A percentile compares a stretch with the other conserved stretches of the same genome.
Evolutionary conservation across 2,797 vertebrate genomes (phyloP).

Genomic region (Microchirus variegatus): DNA sequence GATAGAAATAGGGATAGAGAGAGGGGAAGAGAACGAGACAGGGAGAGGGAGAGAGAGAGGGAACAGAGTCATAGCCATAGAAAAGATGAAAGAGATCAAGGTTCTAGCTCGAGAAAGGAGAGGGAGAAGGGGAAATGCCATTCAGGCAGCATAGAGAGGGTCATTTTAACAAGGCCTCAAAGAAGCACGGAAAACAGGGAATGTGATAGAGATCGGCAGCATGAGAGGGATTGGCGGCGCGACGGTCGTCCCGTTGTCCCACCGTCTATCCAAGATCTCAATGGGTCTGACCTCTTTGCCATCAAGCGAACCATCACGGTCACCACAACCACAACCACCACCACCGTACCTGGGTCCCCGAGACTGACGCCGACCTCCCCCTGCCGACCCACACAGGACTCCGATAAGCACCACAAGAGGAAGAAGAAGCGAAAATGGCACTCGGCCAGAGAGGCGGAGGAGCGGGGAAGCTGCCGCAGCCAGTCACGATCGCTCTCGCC

Average conservation of each 20-base stretch:
- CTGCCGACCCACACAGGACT: slow-evolving; percentile 52
- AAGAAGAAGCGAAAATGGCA: slow-evolving; percentile 80
- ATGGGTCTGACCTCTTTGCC: slow-evolving; percentile 90
- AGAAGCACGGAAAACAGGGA: slow-evolving; percentile 75
- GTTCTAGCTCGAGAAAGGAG: slow-evolving; percentile 75
- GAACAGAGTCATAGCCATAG: slow-evolving; percentile 72
- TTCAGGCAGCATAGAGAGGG: slow-evolving; percentile 71
- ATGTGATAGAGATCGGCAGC: slow-evolving; percentile 70
- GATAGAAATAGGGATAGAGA: slow-evolving; percentile 46
- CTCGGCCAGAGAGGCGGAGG: slow-evolving; percentile 60
- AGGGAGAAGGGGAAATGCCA: slow-evolving; percentile 58
- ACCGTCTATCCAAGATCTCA: slow-evolving; percentile 93
- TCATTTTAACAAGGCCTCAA: slow-evolving; percentile 73
- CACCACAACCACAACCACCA: slow-evolving; percentile 83
- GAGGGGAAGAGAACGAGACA: slow-evolving; percentile 51
- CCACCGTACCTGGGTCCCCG: slow-evolving; percentile 79
- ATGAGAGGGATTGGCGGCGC: slow-evolving; percentile 73
- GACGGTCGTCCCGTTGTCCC: slow-evolving; percentile 89
- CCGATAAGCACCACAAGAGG: slow-evolving; percentile 75
- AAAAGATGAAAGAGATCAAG: slow-evolving; percentile 69
- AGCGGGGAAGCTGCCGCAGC: slow-evolving; percentile 59
- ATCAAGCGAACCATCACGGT: slow-evolving; percentile 96
- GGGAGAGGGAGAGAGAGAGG: slow-evolving; percentile 65
- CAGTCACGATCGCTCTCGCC: slow-evolving; percentile 71
- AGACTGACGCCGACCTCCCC: slow-evolving; percentile 59